These are phyloP conservation scores for Netelia melanura DNA, from an alignment of 2,888 invertebrate species.

Conservation along the genomic window DNA sequence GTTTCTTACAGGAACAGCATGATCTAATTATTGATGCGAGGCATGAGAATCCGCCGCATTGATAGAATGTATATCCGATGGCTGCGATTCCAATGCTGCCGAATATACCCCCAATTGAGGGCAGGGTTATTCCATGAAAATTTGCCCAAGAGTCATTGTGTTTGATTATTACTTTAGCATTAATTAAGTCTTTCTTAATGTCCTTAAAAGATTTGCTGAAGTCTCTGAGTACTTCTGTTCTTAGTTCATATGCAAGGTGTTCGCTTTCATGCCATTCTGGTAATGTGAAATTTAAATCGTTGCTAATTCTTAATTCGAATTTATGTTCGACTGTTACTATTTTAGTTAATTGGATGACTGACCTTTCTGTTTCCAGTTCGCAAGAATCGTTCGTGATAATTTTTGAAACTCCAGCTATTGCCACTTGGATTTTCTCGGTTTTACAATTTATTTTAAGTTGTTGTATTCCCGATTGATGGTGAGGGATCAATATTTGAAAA, in stretches of 20 bases:
- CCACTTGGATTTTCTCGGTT: not conserved
- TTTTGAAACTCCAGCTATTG: slow-evolving; percentile 4
- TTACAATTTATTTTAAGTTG: not conserved
- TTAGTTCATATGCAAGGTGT: slow-evolving; percentile 14
- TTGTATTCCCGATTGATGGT: not conserved
- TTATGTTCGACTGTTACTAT: slow-evolving; percentile 7
- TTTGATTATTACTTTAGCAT: no score
- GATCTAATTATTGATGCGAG: slow-evolving; percentile 7
- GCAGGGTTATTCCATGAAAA: no score
- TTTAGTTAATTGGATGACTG: slow-evolving; percentile 11
- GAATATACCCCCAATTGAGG: no score
- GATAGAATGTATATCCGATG: slow-evolving; percentile 4
- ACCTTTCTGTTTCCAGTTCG: slow-evolving; percentile 9
- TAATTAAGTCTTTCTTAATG: not conserved
- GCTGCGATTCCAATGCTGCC: not conserved
- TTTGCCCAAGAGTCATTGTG: no score
- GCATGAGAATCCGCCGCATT: slow-evolving; percentile 1
- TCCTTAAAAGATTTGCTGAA: slow-evolving; percentile 6
- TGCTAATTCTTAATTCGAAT: slow-evolving; percentile 16
- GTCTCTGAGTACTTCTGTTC: slow-evolving; percentile 5
- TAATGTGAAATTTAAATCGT: slow-evolving; percentile 9
- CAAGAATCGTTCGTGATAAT: slow-evolving; percentile 3
- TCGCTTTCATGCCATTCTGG: slow-evolving; percentile 7
- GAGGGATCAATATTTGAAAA: slow-evolving; percentile 11
- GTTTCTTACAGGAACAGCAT: slow-evolving; percentile 6